These are phyloP conservation scores for Chionis minor DNA, from an alignment of 2,113 vertebrate genomes.

Conservation along the genomic window DNA sequence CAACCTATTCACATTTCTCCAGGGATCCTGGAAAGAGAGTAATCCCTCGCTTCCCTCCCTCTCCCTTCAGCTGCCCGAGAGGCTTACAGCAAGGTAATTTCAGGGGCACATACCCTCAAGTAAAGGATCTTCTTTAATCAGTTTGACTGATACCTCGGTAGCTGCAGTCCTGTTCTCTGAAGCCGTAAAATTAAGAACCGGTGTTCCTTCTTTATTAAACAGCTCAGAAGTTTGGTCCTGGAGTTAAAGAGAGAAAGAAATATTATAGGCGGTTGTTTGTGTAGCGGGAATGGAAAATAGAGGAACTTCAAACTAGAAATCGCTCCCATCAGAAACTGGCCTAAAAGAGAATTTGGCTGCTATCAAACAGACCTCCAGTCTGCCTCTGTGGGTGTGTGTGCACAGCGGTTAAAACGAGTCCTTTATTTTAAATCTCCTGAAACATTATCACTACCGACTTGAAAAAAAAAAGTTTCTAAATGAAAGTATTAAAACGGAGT, in stretches of 20 bases:
- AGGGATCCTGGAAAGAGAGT: conserved; percentile 33
- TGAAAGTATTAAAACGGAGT: background rate
- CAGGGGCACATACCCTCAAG: conserved; percentile 31
- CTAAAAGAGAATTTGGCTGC: background rate
- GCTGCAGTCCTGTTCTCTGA: background rate
- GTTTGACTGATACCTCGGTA: background rate
- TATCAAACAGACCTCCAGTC: background rate
- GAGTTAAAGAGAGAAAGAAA: background rate
- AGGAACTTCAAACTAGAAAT: background rate
- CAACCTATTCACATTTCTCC: conserved; percentile 40
- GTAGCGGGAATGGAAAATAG: background rate
- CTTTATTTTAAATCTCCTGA: background rate
- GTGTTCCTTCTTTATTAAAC: background rate
- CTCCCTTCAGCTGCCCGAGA: background rate
- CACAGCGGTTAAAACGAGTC: rapidly evolving
- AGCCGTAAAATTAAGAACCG: background rate
- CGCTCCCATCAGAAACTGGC: background rate
- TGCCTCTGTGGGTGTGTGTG: background rate
- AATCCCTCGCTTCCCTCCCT: background rate
- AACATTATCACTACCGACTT: background rate
- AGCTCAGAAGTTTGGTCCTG: background rate
- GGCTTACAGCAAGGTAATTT: conserved; percentile 36
- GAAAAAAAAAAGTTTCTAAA: background rate
- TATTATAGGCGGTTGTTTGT: background rate
- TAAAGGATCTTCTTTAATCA: conserved; percentile 56